Evolutionary conservation across 2,113 vertebrate species (phyloP), one percentile per base, ranked within the genome.

Genomic region (Hippotragus niger): DNA sequence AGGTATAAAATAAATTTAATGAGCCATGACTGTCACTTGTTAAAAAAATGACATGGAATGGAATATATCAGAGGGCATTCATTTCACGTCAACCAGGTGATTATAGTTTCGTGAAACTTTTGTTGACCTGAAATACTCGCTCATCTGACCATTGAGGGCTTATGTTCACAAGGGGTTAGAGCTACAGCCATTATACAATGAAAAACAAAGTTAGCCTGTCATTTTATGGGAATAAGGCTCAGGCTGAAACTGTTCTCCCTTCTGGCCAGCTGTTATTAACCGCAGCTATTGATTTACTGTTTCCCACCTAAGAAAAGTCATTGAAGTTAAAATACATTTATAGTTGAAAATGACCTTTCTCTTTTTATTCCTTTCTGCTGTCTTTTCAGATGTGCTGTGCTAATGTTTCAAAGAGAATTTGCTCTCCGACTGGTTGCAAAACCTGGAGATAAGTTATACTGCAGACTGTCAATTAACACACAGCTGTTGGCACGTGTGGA

Each of bases 381-480:
- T 96, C n/a, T 52, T 98, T 60, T 91, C 98, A 99, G 99, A 97
- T 99, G 99, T 99, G 99, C 99, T 19, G 98, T 99, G 98, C 99
- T 99, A 98, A 99, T 99, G 99, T 99, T 99, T 99, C 99, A 99
- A 97, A 99, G 99, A 97, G 99, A 99, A 98, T 99, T 99, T 98
- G 99, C 99, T 33, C 99, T 99, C 98, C 99, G 99, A 57, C 98
- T 99, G 96, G 99, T 99, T 60, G 99, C 99, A 92, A 99, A 99
- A 83, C 99, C 99, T 45, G 99, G 99, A 96, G 99, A 99, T 97
- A 99, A 99, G 67, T 98, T 99, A 13, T 99, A 99, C 98, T 99
- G 99, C 98, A 99, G 99, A 58, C 99, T 99, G 2, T 99, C 99
- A 88, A 99, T 99, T 97, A 99, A 99, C 97, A 99, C 99, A 40